Conservation (phyloP, 30 jellyfish, hydroid and myxozoan species). For the Haliclystus octoradiatus region DNA sequence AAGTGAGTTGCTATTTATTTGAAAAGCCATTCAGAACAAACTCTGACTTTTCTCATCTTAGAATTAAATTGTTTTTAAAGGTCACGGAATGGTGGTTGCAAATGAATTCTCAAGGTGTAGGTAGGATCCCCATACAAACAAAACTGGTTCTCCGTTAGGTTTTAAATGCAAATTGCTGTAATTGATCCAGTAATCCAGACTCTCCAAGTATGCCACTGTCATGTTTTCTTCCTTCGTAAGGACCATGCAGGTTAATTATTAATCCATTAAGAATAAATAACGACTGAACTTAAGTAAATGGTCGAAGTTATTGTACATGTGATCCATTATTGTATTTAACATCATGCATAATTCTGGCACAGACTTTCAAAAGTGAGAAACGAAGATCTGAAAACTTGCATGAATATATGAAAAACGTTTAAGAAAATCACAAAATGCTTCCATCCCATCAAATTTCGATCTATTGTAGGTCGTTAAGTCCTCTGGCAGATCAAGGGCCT, state of each 20-base stretch:
- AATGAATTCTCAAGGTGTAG: slow-evolving; percentile 33
- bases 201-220: no score
- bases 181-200: no score
- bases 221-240: no score
- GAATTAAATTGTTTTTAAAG: slow-evolving; percentile 35
- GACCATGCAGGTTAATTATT: no score
- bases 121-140: slow-evolving; percentile 57
- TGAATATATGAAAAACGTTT: slow-evolving; percentile 1
- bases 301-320: no score
- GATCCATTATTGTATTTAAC: no score
- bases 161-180: no score
- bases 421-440: background rate
- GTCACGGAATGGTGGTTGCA: slow-evolving; percentile 20
- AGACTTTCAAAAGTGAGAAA: no score
- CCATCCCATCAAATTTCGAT: background rate
- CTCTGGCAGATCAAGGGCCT: background rate
- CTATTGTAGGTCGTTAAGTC: background rate
- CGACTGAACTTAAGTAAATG: no score
- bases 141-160: slow-evolving; percentile 36
- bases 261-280: no score
- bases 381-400: no score
- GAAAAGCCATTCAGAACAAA: slow-evolving; percentile 64
- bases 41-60: slow-evolving; percentile 54
- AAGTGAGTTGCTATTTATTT: slow-evolving; percentile 51
- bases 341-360: no score